Base-by-base conservation (phyloP, 1,140 invertebrate species). In the Anastatus disparis region DNA sequence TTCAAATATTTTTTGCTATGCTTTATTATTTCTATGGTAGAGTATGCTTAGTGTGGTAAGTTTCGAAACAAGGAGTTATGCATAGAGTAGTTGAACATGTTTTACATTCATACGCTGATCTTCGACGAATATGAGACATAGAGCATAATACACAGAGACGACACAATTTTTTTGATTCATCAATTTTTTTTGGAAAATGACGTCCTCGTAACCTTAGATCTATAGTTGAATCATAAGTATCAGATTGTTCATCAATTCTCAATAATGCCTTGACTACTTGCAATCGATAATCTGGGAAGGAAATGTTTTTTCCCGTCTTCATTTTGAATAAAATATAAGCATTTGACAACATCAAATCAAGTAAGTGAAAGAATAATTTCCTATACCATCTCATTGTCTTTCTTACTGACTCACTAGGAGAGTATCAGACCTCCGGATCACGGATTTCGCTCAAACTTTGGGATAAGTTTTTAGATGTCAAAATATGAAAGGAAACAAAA, bases 321-420 rank as follows among this genome's bases (percentile, higher is more conserved):
- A 35, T 35, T 35, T 35, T 35, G 10, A 6, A 35, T 4, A 35
- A 10, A 35, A 10, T 10, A 35, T 35, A 10, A 35, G 31, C 10
- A 10, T 35, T 35, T 4, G 4, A 35, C 10, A 35, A 35, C 4
- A 10, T 10, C 10, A 35, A 35, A 35, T 35, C 31, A 35, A 35
- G 4, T 10, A 35, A 35, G 10, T 35, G 31, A 6, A 35, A 50
- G 22, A 50, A 77, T 27, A 75, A 40, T 66, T 79, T 77, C 29
- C 72, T 44, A 40, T 78, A 76, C 75, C 76, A 78, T 62, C 78
- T 79, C 29, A 72, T 46, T 7, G 53, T 46, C 58, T 78, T 77
- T 48, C 75, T 70, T 9, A 73, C 29, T 8, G 52, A 40, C 35
- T 68, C 64, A n/a, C n/a, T n/a, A n/a, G n/a, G n/a, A n/a, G n/a